These are phyloP conservation scores for Scolanthus callimorphus DNA, from an alignment of 92 coral and sea anemone genomes.

Conservation along the genomic window DNA sequence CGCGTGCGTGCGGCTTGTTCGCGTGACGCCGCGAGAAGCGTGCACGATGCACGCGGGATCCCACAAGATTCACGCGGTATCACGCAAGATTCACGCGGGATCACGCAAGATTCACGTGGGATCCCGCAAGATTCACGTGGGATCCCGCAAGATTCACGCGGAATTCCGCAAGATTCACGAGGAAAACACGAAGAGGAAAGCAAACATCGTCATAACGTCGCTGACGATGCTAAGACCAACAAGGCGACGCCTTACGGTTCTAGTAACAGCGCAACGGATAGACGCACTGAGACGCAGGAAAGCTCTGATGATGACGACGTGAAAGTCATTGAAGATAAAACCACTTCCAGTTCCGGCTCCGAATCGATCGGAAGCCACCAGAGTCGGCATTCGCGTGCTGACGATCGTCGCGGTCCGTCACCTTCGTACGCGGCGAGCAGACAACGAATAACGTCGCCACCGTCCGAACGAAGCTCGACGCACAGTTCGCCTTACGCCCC, in stretches of 20 bases:
- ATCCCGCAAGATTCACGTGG: background rate
- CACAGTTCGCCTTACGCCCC: slow-evolving; percentile 10
- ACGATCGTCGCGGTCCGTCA: slow-evolving; percentile 23
- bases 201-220: too few species aligned
- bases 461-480: background rate
- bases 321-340: slow-evolving; percentile 23
- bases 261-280: too few species aligned
- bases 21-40: background rate
- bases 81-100: background rate
- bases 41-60: background rate
- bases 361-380: background rate
- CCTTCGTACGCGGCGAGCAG: slow-evolving; percentile 2
- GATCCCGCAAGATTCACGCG: background rate
- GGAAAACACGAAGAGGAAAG: background rate
- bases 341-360: slow-evolving; percentile 1
- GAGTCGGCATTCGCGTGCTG: background rate
- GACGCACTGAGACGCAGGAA: too few species aligned
- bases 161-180: background rate
- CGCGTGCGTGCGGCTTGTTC: slow-evolving; percentile 17
- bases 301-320: slow-evolving; percentile 42
- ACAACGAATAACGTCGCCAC: slow-evolving; percentile 26
- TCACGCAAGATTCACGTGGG: background rate
- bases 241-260: background rate
- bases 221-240: background rate
- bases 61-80: background rate